Evolutionary conservation across 2,797 vertebrate genomes (phyloP).

Genomic region (Heteromormyrus szaboi): DNA sequence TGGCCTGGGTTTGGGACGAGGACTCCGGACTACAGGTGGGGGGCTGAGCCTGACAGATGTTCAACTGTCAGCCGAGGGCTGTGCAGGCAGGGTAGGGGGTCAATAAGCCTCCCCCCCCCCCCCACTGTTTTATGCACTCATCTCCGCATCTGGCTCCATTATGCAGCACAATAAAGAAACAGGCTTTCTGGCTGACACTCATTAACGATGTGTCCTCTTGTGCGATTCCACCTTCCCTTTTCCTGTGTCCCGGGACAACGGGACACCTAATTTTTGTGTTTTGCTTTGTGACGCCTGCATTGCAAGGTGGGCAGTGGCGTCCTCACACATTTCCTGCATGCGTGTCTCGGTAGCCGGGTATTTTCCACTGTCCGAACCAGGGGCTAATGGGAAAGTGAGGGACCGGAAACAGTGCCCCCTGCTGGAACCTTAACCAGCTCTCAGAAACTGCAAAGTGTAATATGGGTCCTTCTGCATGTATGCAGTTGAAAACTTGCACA

Average conservation of each 20-base stretch:
- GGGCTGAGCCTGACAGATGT: constrained; percentile 1
- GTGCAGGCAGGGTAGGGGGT: neutral
- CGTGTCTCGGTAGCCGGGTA: neutral
- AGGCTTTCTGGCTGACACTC: neutral
- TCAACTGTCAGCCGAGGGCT: neutral
- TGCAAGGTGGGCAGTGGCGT: neutral
- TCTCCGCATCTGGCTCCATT: neutral
- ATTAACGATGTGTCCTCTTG: neutral
- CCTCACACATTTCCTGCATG: neutral
- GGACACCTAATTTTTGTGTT: neutral
- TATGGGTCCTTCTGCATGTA: neutral
- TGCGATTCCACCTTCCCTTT: neutral
- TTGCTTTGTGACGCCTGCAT: neutral
- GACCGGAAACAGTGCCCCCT: neutral
- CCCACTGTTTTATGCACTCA: constrained; percentile 18
- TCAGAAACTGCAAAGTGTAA: neutral
- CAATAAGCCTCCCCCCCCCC: neutral
- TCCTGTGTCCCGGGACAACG: neutral
- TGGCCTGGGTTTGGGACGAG: neutral
- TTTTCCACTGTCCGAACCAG: neutral
- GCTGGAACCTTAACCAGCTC: neutral
- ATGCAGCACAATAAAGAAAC: neutral
- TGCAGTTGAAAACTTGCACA: neutral
- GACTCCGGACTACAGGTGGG: neutral
- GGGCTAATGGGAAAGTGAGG: neutral